Conservation (phyloP, 2,888 invertebrate genomes). For the Chalcosyrphus nemorum region DNA sequence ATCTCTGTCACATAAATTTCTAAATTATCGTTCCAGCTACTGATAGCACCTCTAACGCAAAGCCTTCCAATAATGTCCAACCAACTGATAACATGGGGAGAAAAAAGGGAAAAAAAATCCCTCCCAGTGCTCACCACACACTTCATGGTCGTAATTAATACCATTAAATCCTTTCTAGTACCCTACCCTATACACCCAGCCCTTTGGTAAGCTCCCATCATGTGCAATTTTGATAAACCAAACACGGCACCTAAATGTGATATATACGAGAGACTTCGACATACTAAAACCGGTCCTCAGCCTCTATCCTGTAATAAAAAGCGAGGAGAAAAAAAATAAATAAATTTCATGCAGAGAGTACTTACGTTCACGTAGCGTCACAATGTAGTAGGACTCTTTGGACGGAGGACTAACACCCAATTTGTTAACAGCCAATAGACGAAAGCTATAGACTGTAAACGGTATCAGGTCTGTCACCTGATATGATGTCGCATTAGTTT, state of each 20-base stretch:
- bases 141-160: constrained; percentile 34
- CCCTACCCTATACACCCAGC: not conserved
- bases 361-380: constrained; percentile 89
- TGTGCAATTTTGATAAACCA: constrained; percentile 55
- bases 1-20: not conserved
- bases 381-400: constrained; percentile 88
- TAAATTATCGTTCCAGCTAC: not conserved
- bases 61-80: not conserved
- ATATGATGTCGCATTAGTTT: constrained; percentile 86
- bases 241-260: constrained; percentile 30
- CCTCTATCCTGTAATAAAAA: not conserved
- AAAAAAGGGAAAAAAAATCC: not conserved
- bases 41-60: not conserved
- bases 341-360: constrained; percentile 63
- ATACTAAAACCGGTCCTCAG: not conserved
- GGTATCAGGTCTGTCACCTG: constrained; percentile 87
- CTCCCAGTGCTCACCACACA: not conserved
- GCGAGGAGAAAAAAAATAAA: not conserved
- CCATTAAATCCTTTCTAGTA: constrained; percentile 24
- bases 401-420: constrained; percentile 87
- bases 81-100: not conserved
- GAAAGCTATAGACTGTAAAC: constrained; percentile 90
- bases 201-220: constrained; percentile 31
- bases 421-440: constrained; percentile 87
- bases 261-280: not conserved